These are phyloP conservation scores for Aphrophora alni DNA, from an alignment of 2,888 invertebrate species.

Conservation along the genomic window DNA sequence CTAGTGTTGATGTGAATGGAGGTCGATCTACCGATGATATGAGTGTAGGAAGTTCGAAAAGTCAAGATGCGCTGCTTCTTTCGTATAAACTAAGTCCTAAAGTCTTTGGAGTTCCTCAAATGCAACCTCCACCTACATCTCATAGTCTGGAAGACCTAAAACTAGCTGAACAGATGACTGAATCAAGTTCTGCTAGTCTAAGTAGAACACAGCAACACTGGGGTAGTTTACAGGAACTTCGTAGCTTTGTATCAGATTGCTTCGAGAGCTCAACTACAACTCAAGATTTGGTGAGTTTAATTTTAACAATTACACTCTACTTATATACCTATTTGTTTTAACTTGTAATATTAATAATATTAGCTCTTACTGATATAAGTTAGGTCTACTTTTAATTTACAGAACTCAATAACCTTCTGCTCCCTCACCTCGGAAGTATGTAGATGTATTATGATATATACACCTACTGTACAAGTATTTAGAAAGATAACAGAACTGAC, in stretches of 20 bases:
- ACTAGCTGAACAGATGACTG: constrained; percentile 50
- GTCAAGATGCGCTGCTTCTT: constrained; percentile 59
- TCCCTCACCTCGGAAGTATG: too few species aligned
- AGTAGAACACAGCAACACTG: constrained; percentile 56
- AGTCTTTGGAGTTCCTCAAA: constrained; percentile 63
- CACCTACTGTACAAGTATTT: too few species aligned
- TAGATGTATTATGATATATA: too few species aligned
- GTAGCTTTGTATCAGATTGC: constrained; percentile 54
- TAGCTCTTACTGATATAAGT: too few species aligned
- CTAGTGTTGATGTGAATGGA: constrained; percentile 58
- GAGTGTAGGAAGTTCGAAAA: constrained; percentile 64
- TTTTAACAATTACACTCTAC: not conserved
- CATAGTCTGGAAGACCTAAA: constrained; percentile 59
- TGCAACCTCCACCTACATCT: constrained; percentile 45
- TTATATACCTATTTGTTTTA: too few species aligned
- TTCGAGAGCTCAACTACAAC: constrained; percentile 47
- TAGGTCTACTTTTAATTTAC: too few species aligned
- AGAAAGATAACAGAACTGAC: too few species aligned
- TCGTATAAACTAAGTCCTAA: constrained; percentile 69
- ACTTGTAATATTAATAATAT: too few species aligned
- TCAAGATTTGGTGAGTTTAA: constrained; percentile 53
- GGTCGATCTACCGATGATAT: constrained; percentile 61
- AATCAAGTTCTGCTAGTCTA: constrained; percentile 36
- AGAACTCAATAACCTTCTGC: too few species aligned
- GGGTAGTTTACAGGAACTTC: constrained; percentile 72